Base-by-base conservation (phyloP, 1,140 invertebrate species). In the Capitella teleta region DNA sequence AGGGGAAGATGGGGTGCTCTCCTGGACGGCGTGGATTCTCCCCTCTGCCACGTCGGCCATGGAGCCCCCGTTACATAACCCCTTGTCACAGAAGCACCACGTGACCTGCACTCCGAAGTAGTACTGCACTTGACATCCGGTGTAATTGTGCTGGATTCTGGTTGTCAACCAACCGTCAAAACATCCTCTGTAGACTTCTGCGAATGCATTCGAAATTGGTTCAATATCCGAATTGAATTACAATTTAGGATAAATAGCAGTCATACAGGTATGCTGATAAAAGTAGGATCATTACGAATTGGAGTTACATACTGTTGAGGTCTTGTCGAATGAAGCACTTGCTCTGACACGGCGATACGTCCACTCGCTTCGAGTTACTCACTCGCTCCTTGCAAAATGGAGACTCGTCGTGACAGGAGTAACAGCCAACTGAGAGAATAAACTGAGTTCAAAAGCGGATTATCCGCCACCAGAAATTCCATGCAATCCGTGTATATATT, bases 181-280 rank as follows among this genome's bases (percentile, higher is more conserved):
- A 49, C 57, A 58, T 4, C 57, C 57, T 2, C 57, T 54, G 34
- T 58, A 58, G 5, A 45, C 51, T 10, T 51, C 57, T 58, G 52
- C 5, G 47, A 8, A 52, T 38, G 23, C 10, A 48, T 1, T 45
- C 36, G 12, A 12, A 5, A 1, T 16, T 34, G 32, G 32, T 34
- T 10, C 10, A 12, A 34, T 34, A 34, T 34, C 10, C 32, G 21
- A 38, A 38, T 21, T 18, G 4, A 38, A 38, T 1, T 38, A 21
- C 12, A 14, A 4, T 16, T 19, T n/a, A n/a, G 8, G 3, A 40
- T 40, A 16, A 40, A 10, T 18, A 16, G 3, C 38, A 40, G 38
- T 16, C 19, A 5, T 16, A 38, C 36, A 38, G 6, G 16, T 10
- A 34, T 38, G 6, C 12, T 38, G 36, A n/a, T n/a, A n/a, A n/a